Conservation (phyloP, 1,140 invertebrate species). For the Venustaconcha ellipsiformis region DNA sequence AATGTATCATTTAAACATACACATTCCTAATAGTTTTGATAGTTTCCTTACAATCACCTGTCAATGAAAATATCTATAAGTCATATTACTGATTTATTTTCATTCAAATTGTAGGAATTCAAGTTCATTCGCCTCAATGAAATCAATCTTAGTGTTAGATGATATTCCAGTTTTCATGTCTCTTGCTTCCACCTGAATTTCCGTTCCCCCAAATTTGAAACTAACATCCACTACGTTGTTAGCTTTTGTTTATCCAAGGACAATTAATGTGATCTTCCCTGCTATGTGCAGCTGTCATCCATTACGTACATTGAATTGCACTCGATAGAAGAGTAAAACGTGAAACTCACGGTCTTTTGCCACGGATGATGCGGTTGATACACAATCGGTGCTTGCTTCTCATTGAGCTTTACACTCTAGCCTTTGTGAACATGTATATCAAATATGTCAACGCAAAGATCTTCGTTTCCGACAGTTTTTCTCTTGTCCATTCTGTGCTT, state of each 20-base stretch:
- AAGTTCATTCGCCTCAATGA: neutral
- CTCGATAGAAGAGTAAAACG: neutral
- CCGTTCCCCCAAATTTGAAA: constrained; percentile 10
- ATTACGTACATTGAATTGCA: neutral
- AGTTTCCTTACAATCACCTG: too few relatives aligned
- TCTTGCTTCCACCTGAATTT: constrained; percentile 9
- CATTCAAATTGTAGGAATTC: too few relatives aligned
- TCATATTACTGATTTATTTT: too few relatives aligned
- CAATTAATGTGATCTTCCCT: neutral
- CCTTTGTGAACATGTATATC: neutral
- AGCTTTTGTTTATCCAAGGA: neutral
- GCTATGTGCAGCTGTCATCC: neutral
- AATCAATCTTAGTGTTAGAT: neutral
- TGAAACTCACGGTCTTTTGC: neutral
- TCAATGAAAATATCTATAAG: too few relatives aligned
- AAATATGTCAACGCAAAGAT: constrained; percentile 1
- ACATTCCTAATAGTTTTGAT: too few relatives aligned
- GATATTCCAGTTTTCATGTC: neutral
- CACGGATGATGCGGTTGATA: neutral
- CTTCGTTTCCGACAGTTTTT: neutral
- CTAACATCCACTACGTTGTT: neutral
- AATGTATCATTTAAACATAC: too few relatives aligned
- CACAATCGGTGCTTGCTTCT: neutral
- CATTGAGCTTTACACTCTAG: neutral
- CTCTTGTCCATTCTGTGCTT: neutral